Base-by-base conservation (phyloP, 1,140 invertebrate species). In the Ericerus pela region DNA sequence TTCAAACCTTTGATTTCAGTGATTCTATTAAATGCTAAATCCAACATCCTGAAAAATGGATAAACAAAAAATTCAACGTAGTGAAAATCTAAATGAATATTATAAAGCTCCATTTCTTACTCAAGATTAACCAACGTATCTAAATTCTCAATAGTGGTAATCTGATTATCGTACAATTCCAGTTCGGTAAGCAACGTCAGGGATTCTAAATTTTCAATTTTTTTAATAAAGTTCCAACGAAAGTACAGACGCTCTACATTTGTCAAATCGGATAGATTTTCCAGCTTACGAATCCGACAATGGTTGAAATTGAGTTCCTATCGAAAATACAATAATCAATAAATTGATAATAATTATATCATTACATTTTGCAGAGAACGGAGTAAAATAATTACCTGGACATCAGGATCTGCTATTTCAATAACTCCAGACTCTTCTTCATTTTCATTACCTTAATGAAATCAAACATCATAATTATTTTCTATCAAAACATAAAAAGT, bases 21-120 rank as follows among this genome's bases (percentile, higher is more conserved):
- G 11, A 99, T 82, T 52, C 93, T 81, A 73, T 99, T 99, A 69
- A 96, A 97, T n/a, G 94, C 99, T 36, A 99, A 67, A 72, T 99
- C 96, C 52, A 99, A 72, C 56, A 84, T 74, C 65, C 88, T 93
- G 69, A 64, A 54, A 66, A n/a, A n/a, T n/a, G n/a, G n/a, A n/a
- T n/a, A n/a, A n/a, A n/a, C n/a, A 62, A 67, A 62, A 53, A 55
- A 59, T 52, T 58, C 12, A 52, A 54, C 52, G 28, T 33, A n/a
- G 8, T 43, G 28, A 36, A 36, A 5, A 20, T 28, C 11, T 26
- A 2, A 53, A 53, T n/a, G 28, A 33, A 54, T 33, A 36, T 0
- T 29, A 47, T 18, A n/a, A 47, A 24, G 29, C 16, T 20, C 33
- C n/a, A 51, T 22, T 26, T 6, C 84, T 78, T 78, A 93, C 88